A percentile compares a stretch with the other conserved stretches of the same genome.
Evolutionary conservation across 2,888 invertebrate genomes (phyloP).

Genomic region (Lydus trimaculatus): DNA sequence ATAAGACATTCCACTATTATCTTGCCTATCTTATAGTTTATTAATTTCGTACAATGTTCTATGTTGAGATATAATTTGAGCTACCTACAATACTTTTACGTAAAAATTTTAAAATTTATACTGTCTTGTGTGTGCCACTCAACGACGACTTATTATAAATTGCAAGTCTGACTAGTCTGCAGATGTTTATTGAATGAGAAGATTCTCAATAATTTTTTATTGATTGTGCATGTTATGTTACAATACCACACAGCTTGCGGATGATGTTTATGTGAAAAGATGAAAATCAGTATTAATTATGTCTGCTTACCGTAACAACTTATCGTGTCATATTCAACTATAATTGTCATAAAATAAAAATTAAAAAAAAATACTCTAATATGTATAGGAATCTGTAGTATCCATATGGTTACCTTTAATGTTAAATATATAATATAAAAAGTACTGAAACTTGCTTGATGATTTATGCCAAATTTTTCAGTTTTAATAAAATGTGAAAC

Average conservation of each 20-base stretch:
- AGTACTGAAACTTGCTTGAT: slow-evolving; percentile 6
- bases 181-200: neutral
- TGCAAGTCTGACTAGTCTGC: neutral
- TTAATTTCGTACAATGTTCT: slow-evolving; percentile 9
- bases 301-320: neutral
- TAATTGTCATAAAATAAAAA: neutral
- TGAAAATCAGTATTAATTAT: slow-evolving; percentile 4
- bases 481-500: slow-evolving; percentile 30
- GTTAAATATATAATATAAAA: slow-evolving; percentile 1
- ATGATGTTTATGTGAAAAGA: neutral
- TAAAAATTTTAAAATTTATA: neutral
- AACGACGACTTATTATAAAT: neutral
- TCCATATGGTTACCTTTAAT: slow-evolving; percentile 9
- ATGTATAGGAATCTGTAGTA: no score
- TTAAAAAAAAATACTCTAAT: no score
- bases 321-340: neutral
- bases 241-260: neutral
- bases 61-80: neutral
- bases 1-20: slow-evolving; percentile 17
- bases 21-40: slow-evolving; percentile 1
- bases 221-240: no score
- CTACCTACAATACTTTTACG: no score
- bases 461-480: slow-evolving; percentile 6
- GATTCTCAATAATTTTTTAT: neutral
- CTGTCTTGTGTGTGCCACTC: neutral